Base-by-base conservation (phyloP, 2,888 invertebrate genomes). In the Acanthococcus lagerstroemiae region DNA sequence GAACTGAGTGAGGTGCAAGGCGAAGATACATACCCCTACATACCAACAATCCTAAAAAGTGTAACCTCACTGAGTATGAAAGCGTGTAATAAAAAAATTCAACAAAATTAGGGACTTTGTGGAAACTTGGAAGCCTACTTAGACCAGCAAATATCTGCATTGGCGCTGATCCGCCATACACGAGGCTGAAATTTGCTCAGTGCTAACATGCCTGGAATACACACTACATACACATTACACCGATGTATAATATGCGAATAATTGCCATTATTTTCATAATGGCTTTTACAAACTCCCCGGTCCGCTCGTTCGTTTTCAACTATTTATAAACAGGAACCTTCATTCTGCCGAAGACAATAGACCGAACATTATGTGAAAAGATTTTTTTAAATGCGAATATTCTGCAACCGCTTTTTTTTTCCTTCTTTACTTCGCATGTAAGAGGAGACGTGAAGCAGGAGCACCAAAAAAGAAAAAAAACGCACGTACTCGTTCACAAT, bases 401-500 rank as follows among this genome's bases (percentile, higher is more conserved):
- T 52, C 52, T 52, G 52, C 21, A 22, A 52, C 52, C 22, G 22
- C 24, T 52, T 17, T 45, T 45, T 45, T 37, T n/a, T n/a, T n/a
- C n/a, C n/a, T n/a, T n/a, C n/a, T n/a, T 37, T 37, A 37, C 37
- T 37, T 15, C n/a, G 37, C 24, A 22, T 52, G 24, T 5, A 22
- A 21, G 52, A 21, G 15, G 22, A 24, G 24, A 6, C 21, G 24
- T 9, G 22, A 52, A 22, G 37, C 12, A 52, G 24, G 12, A 22
- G 15, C 21, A 22, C 6, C 6, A 22, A 52, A 52, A 52, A 52
- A 52, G 24, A 52, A 19, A 52, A 52, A n/a, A n/a, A n/a, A n/a
- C n/a, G n/a, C n/a, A n/a, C n/a, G n/a, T n/a, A 52, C 52, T 52
- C 52, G 52, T 52, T 52, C 52, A 24, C 52, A 15, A 24, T 52